Percentiles rank a stretch among this genome's conserved stretches.
phyloP scores from a whole-genome alignment of 2,888 invertebrate species.

The Nephrocerus scutellatus region DNA sequence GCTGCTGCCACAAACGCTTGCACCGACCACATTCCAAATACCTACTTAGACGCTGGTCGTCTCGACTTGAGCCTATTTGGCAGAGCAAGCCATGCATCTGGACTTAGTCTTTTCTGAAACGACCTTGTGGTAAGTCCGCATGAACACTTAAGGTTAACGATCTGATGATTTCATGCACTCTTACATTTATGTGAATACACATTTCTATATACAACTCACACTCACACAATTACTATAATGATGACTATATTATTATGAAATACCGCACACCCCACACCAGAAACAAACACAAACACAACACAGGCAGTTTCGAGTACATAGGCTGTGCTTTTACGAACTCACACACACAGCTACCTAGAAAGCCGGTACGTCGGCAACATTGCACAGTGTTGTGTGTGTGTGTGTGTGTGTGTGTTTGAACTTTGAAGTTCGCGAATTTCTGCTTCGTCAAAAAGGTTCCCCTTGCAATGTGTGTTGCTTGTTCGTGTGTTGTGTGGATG shows the following conservation, averaged over 20 bases:
- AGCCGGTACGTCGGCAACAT: slow-evolving; percentile 22
- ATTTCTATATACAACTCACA: slow-evolving; percentile 3
- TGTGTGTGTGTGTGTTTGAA: slow-evolving; percentile 23
- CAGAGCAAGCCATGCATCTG: slow-evolving; percentile 1
- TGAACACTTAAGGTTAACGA: slow-evolving; percentile 46
- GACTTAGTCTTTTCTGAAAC: slow-evolving; percentile 25
- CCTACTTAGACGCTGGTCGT: slow-evolving; percentile 23
- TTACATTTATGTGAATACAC: slow-evolving; percentile 2
- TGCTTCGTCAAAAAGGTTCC: too few relatives aligned
- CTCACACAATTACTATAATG: slow-evolving; percentile 5
- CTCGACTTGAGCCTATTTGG: slow-evolving; percentile 15
- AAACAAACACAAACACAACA: slow-evolving; percentile 18
- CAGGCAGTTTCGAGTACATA: background rate
- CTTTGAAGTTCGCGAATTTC: too few relatives aligned
- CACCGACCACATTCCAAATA: slow-evolving; percentile 16
- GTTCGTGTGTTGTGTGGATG: too few relatives aligned
- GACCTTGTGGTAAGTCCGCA: slow-evolving; percentile 42
- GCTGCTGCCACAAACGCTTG: background rate
- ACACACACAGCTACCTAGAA: slow-evolving; percentile 14
- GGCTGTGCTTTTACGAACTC: background rate
- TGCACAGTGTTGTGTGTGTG: slow-evolving; percentile 15
- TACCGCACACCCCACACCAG: slow-evolving; percentile 12
- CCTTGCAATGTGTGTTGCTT: too few relatives aligned
- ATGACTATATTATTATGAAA: slow-evolving; percentile 9
- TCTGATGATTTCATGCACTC: slow-evolving; percentile 29